These are phyloP conservation scores for Trichomalopsis sarcophagae DNA, from an alignment of 1,140 invertebrate species.

Conservation along the genomic window DNA sequence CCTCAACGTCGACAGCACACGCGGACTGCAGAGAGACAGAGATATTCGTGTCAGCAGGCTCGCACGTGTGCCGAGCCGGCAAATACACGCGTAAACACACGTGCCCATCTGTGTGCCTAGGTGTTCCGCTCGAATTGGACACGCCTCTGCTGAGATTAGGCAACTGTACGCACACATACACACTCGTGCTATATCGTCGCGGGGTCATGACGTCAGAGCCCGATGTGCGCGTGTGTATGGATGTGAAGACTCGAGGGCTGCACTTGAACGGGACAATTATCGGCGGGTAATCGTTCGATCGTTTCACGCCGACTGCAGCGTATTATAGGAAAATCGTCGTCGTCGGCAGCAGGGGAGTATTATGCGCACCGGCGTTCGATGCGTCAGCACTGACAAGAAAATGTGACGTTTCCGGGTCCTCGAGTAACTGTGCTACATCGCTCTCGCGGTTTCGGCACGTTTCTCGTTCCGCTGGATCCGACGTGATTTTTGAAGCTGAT, in stretches of 20 bases:
- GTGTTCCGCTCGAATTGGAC: neutral
- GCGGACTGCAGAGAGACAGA: neutral
- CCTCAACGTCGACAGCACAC: neutral
- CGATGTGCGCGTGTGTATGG: neutral
- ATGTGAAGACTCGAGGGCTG: neutral
- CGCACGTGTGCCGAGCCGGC: neutral
- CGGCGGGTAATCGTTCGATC: slow-evolving; percentile 1
- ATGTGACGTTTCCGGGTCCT: neutral
- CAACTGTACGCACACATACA: neutral
- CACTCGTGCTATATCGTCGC: neutral
- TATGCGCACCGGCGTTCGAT: neutral
- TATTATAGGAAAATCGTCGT: no score
- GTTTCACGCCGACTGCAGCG: neutral
- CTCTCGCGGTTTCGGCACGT: no score
- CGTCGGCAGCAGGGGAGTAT: neutral
- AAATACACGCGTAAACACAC: neutral
- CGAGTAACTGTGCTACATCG: neutral
- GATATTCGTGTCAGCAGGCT: neutral
- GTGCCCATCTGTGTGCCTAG: neutral
- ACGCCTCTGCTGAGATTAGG: neutral
- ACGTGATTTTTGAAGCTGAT: neutral
- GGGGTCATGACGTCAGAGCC: neutral
- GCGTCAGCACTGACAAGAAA: neutral
- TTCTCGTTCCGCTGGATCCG: neutral
- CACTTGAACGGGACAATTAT: slow-evolving; percentile 22